These are phyloP conservation scores for Embidobia sp. DNA, from an alignment of 2,888 invertebrate genomes.

Conservation along the genomic window DNA sequence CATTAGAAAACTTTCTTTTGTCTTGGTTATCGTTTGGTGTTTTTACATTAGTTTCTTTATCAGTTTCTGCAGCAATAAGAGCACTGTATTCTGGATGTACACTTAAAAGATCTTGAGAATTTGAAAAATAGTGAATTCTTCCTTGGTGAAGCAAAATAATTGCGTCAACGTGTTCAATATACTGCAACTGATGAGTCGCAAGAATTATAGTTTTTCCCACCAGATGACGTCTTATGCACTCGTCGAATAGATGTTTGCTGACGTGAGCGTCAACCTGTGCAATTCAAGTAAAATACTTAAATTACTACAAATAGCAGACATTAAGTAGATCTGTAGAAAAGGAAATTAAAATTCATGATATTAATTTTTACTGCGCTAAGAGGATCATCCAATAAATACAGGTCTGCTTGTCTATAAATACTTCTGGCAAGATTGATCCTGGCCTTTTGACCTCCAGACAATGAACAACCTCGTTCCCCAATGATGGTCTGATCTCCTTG, in stretches of 20 bases:
- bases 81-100: slow-evolving; percentile 73
- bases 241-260: slow-evolving; percentile 88
- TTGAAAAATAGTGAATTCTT: slow-evolving; percentile 70
- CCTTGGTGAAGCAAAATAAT: slow-evolving; percentile 77
- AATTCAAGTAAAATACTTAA: slow-evolving; percentile 1
- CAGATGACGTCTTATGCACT: slow-evolving; percentile 87
- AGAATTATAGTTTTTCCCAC: slow-evolving; percentile 88
- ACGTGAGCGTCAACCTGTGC: slow-evolving; percentile 87
- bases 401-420: slow-evolving; percentile 89
- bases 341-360: no score
- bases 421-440: slow-evolving; percentile 89
- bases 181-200: slow-evolving; percentile 90
- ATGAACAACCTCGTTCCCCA: slow-evolving; percentile 87
- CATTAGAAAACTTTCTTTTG: slow-evolving; percentile 75
- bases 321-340: no score
- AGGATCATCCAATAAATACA: slow-evolving; percentile 91
- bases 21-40: slow-evolving; percentile 68
- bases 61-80: slow-evolving; percentile 73
- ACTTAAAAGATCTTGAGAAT: slow-evolving; percentile 74
- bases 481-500: slow-evolving; percentile 87
- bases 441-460: slow-evolving; percentile 89
- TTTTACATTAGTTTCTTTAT: slow-evolving; percentile 69
- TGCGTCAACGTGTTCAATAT: slow-evolving; percentile 84
- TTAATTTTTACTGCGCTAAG: slow-evolving; percentile 88
- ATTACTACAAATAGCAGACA: not conserved